These are phyloP conservation scores for Plutomurus gul DNA, from an alignment of 1,140 invertebrate species.

Conservation along the genomic window DNA sequence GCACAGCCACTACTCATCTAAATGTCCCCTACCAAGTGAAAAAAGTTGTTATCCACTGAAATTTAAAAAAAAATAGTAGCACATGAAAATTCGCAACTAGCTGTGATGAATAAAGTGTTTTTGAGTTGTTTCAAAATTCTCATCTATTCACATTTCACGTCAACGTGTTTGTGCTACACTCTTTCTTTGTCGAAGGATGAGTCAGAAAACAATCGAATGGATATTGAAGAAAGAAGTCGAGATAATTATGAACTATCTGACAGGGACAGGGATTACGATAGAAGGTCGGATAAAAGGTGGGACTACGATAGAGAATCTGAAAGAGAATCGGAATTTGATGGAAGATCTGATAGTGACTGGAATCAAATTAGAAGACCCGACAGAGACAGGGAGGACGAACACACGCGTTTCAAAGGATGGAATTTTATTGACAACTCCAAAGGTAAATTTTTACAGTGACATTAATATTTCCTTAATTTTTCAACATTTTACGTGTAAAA, in stretches of 20 bases:
- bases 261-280: no score
- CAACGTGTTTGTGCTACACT: not conserved
- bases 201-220: not conserved
- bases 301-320: no score
- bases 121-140: not conserved
- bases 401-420: conserved; percentile 28
- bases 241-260: not conserved
- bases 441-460: not conserved
- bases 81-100: no score
- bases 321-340: no score
- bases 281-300: no score
- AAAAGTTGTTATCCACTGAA: no score
- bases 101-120: not conserved
- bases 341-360: not conserved
- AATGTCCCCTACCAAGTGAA: no score
- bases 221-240: not conserved
- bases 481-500: no score
- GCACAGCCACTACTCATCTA: not conserved
- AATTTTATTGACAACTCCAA: conserved; percentile 9
- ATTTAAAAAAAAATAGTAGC: no score
- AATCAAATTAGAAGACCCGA: not conserved
- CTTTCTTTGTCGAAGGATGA: not conserved
- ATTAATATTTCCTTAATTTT: no score
- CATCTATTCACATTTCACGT: not conserved
- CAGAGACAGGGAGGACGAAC: not conserved